Base-by-base conservation (phyloP, 2,113 vertebrate genomes). In the Trogon melanurus region DNA sequence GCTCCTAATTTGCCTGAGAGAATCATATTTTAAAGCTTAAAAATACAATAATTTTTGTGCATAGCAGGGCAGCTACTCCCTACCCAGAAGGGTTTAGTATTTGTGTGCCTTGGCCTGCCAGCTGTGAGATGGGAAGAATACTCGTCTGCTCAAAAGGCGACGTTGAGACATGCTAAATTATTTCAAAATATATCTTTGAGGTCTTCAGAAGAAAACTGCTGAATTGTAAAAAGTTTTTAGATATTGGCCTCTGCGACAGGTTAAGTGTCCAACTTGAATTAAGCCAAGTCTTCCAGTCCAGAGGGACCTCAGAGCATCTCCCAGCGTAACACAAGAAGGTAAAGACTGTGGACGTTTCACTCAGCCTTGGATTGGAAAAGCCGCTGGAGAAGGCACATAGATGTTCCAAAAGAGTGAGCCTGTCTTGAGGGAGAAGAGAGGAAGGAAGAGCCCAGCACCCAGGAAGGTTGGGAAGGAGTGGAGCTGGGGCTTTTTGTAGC, bases 31-130 rank as follows among this genome's bases (percentile, higher is more conserved):
- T 91, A 92, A 93, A 95, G 93, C 95, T 95, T 95, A 94, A 96
- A 95, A 96, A 96, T 96, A 97, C 93, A 96, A 94, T 96, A 92
- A 94, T 96, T 97, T 96, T 94, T 96, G 88, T 96, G 88, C 92
- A 94, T 93, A 94, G 92, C 91, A 91, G 91, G 85, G 86, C 92
- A 75, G 92, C 83, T 95, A 94, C 96, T 96, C 96, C 93, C 93
- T 95, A 87, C 93, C 96, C 96, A 95, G 96, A 97, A 97, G 96
- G 92, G 93, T 91, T 95, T 89, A 96, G 81, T 94, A 89, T 96
- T 97, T 95, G 88, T 91, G 57, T 92, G 82, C 91, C 88, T 96
- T 92, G 92, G 76, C 96, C 82, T 97, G 94, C 89, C 94, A 90
- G 73, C 89, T 87, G 27, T 21, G 84, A 96, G 93, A 94, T 85